Percentiles rank a stretch among this genome's conserved stretches.
Conservation (phyloP, 2,888 invertebrate species). For the Ferdinandea cuprea region DNA sequence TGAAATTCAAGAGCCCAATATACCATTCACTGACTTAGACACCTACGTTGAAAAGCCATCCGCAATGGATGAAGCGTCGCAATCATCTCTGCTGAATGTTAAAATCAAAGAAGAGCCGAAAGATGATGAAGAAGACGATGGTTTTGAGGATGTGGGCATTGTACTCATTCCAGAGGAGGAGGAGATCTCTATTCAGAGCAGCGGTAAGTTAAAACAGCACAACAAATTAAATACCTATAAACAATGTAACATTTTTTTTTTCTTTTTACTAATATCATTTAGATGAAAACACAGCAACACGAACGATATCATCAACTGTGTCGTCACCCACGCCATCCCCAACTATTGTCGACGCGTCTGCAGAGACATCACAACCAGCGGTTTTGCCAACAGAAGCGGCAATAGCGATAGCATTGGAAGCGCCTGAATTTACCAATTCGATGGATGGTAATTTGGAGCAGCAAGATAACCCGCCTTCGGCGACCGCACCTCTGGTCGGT, state of each 20-base stretch:
- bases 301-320: conserved; percentile 80
- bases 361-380: conserved; percentile 76
- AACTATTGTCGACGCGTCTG: conserved; percentile 83
- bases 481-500: conserved; percentile 81
- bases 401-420: conserved; percentile 75
- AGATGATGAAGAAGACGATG: conserved; percentile 85
- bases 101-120: conserved; percentile 89
- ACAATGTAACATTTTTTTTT: not conserved
- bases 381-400: conserved; percentile 71
- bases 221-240: not conserved
- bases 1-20: conserved; percentile 83
- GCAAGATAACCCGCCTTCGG: conserved; percentile 84
- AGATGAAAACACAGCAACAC: conserved; percentile 80
- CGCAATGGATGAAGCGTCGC: conserved; percentile 76
- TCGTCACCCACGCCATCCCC: conserved; percentile 77
- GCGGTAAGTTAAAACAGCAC: conserved; percentile 78
- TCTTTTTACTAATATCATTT: too few relatives aligned
- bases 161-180: conserved; percentile 80
- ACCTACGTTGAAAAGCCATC: conserved; percentile 81
- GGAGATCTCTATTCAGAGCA: conserved; percentile 81
- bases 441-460: conserved; percentile 92
- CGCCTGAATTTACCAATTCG: conserved; percentile 80
- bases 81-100: conserved; percentile 82
- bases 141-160: conserved; percentile 83
- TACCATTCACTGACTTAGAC: conserved; percentile 83